Base-by-base conservation (phyloP, 2,888 invertebrate genomes). In the Eristalis arbustorum region DNA sequence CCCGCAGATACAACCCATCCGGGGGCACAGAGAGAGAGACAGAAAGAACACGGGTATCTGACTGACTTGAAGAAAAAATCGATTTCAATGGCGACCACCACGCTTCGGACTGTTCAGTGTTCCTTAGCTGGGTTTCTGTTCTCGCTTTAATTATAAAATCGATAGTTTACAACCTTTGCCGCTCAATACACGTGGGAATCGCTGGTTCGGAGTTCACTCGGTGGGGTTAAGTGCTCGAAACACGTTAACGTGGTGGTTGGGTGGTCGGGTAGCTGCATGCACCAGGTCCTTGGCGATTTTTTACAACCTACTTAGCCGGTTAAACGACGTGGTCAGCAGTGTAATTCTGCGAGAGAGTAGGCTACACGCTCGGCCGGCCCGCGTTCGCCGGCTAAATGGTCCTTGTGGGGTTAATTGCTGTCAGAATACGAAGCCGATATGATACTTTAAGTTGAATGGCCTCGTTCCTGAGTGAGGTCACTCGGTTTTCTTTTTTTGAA, bases 121-220 rank as follows among this genome's bases (percentile, higher is more conserved):
- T n/a, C 31, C 42, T 59, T 62, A 31, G 63, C 56, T 71, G 64
- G 69, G 57, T 67, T 72, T 72, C 34, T 56, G 59, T 72, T 23
- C 61, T 18, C 31, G 71, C 67, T 79, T 67, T 79, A 79, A 79
- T 73, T 79, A 79, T 10, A 79, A 79, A 73, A 79, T 79, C 79
- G 66, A 79, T 78, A 59, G 66, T 42, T 28, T 37, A 71, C 57
- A 71, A 57, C 77, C 63, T 71, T 72, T 66, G 13, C 25, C 56
- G 77, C 56, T 63, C 14, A 49, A 10, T 61, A 49, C 57, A 78
- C 78, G 71, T 66, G 78, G 71, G 31, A 71, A 71, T 78, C 13
- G 64, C 71, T 61, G 59, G 59, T 59, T 64, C n/a, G 31, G 49
- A 71, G 69, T 64, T 64, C 63, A 59, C 59, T 61, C 69, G 56